Evolutionary conservation across 2,888 invertebrate species (phyloP).

Genomic region (Aleiodes testaceus): DNA sequence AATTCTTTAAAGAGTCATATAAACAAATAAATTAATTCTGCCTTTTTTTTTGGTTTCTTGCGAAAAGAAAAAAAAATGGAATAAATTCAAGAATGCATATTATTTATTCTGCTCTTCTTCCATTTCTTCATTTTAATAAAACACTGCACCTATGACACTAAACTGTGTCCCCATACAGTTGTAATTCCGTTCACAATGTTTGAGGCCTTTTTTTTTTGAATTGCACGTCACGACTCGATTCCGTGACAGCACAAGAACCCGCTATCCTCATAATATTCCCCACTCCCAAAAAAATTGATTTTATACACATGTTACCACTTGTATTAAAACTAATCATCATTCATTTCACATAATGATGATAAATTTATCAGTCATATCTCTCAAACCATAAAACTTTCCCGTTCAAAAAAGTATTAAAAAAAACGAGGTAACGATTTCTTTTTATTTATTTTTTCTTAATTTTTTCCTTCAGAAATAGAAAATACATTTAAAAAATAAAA

Average conservation of each 20-base stretch:
- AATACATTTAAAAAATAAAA: no score
- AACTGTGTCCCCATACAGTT: constrained; percentile 38
- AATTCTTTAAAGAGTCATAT: no score
- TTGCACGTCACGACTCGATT: constrained; percentile 53
- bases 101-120: not conserved
- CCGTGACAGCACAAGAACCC: constrained; percentile 48
- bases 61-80: no score
- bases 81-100: not conserved
- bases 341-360: constrained; percentile 28
- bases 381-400: not conserved
- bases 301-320: constrained; percentile 28
- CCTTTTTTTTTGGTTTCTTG: no score
- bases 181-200: constrained; percentile 30
- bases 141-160: constrained; percentile 42
- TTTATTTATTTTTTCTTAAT: no score
- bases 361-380: constrained; percentile 22
- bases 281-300: constrained; percentile 11
- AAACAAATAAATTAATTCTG: no score
- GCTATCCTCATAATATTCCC: constrained; percentile 30
- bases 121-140: constrained; percentile 29
- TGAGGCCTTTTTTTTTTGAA: constrained; percentile 48
- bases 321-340: constrained; percentile 27
- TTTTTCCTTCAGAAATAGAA: no score
- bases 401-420: constrained; percentile 1
- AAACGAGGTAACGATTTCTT: no score